These are phyloP conservation scores for Palythoa caribaeorum DNA, from an alignment of 92 coral and sea anemone genomes.

Conservation along the genomic window DNA sequence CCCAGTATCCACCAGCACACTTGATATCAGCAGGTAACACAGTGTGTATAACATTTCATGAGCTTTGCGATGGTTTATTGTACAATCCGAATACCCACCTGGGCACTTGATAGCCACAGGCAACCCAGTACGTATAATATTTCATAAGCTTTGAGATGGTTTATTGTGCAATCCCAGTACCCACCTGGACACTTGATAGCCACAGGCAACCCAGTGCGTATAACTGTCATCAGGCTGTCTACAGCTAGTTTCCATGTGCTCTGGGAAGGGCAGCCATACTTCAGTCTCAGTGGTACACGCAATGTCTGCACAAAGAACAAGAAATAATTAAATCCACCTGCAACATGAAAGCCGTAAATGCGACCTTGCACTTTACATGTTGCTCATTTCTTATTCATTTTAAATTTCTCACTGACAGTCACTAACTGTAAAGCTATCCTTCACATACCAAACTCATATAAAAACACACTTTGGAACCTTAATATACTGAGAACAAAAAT, in stretches of 20 bases:
- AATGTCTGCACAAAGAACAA: slow-evolving; percentile 68
- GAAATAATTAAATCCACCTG: not conserved
- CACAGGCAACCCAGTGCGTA: slow-evolving; percentile 88
- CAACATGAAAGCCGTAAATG: not conserved
- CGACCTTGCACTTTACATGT: not conserved
- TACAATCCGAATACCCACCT: slow-evolving; percentile 52
- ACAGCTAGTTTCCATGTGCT: slow-evolving; percentile 99
- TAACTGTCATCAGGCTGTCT: slow-evolving; percentile 83
- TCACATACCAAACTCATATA: too few relatives aligned
- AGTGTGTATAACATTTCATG: slow-evolving; percentile 56
- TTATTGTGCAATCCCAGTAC: not conserved
- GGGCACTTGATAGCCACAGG: slow-evolving; percentile 87
- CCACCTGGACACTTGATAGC: slow-evolving; percentile 84
- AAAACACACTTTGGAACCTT: too few relatives aligned
- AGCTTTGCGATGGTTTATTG: not conserved
- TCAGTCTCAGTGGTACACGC: slow-evolving; percentile 87
- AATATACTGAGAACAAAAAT: too few relatives aligned
- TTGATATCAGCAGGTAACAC: slow-evolving; percentile 91
- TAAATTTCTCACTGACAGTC: too few relatives aligned
- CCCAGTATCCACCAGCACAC: slow-evolving; percentile 65
- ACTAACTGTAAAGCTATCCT: too few relatives aligned
- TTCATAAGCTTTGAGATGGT: not conserved
- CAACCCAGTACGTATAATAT: slow-evolving; percentile 76
- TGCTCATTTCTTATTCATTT: too few relatives aligned
- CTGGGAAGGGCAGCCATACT: slow-evolving; percentile 96